These are phyloP conservation scores for Tokudaia tokunoshimensis DNA, from an alignment of 2,797 vertebrate species.

Conservation along the genomic window DNA sequence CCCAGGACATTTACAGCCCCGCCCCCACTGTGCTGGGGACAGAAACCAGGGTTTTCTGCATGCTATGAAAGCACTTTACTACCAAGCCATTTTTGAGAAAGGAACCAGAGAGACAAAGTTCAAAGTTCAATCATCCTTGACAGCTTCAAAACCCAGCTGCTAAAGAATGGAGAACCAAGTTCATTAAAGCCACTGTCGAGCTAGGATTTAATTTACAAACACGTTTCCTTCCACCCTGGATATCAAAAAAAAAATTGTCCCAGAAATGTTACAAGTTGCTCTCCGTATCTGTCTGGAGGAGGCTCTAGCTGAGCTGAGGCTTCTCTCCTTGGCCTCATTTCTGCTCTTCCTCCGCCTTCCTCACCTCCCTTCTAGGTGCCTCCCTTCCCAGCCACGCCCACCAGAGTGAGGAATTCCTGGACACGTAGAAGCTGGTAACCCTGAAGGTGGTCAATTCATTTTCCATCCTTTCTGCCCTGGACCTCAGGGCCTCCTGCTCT, in stretches of 20 bases:
- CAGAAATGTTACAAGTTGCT: not conserved
- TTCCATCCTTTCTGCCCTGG: not conserved
- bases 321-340: not conserved
- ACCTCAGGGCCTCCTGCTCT: not conserved
- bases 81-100: constrained; percentile 63
- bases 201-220: not conserved
- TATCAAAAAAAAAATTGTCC: not conserved
- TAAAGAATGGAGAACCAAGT: constrained; percentile 3
- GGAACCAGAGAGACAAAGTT: constrained; percentile 67
- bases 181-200: not conserved
- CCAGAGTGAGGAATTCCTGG: not conserved
- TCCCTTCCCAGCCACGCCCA: not conserved
- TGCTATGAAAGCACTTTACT: not conserved
- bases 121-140: not conserved
- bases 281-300: not conserved
- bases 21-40: not conserved
- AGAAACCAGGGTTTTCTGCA: not conserved
- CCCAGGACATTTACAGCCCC: not conserved
- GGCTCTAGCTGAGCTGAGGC: no score
- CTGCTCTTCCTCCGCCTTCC: not conserved
- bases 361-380: not conserved
- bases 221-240: not conserved
- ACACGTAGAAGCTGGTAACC: not conserved
- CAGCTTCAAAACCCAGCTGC: not conserved
- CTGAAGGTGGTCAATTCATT: not conserved